Base-by-base conservation (phyloP, 2,113 vertebrate genomes). In the Colaptes auratus region DNA sequence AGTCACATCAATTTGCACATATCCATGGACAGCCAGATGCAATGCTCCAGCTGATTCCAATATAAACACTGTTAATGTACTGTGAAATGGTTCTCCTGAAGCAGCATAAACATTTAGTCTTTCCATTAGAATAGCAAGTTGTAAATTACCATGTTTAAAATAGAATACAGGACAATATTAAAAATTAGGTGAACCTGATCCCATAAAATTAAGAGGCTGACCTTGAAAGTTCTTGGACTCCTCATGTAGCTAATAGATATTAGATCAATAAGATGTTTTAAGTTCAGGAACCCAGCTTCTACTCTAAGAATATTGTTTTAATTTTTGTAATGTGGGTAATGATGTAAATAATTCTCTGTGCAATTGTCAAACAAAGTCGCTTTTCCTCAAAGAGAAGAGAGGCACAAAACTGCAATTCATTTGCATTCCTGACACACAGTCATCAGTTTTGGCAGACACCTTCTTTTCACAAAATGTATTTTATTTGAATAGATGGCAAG, bases 31-130 rank as follows among this genome's bases (percentile, higher is more conserved):
- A 77, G 81, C 53, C 89, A 91, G 64, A 66, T 84, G 82, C 64
- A 85, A 84, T n/a, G 52, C 69, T 92, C 53, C 44, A 44, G 81
- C 21, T 83, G 65, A 92, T 79, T 93, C 86, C 86, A 84, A 91
- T 91, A 93, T 55, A 96, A 96, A 95, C 83, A 83, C 42, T 71
- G 69, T 84, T 95, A 89, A 97, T 95, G 91, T 95, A 58, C 72
- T 95, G 91, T 95, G 95, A 97, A 95, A 95, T 93, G 35, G 18
- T 82, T 94, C 90, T 97, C 36, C 80, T 82, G 86, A 91, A 95
- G 72, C 74, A 93, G 69, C 75, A 95, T 20, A 92, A 97, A 95
- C 90, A 91, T 93, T 96, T 90, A 90, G 44, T 82, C 60, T 77
- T 90, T 91, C 88, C 69, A 85, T 95, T 96, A 91, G 33, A 85